These are phyloP conservation scores for Campaea margaritaria DNA, from an alignment of 2,888 invertebrate genomes.

Conservation along the genomic window DNA sequence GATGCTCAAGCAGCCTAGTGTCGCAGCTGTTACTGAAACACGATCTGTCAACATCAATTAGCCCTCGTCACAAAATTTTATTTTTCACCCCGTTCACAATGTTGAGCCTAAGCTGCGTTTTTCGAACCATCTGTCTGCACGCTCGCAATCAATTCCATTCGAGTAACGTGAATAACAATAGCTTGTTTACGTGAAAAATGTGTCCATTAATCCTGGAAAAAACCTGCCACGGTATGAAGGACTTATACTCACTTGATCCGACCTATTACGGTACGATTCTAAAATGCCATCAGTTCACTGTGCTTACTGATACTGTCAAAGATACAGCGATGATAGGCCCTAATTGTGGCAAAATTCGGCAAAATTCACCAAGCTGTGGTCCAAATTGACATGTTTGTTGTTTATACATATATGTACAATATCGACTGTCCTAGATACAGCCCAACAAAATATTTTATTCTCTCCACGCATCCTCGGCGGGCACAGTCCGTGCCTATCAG, in stretches of 20 bases:
- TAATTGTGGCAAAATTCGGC: too few relatives aligned
- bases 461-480: too few relatives aligned
- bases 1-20: too few relatives aligned
- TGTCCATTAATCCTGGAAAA: slow-evolving; percentile 53
- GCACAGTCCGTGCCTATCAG: too few relatives aligned
- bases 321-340: too few relatives aligned
- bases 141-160: slow-evolving; percentile 56
- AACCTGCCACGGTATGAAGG: slow-evolving; percentile 9
- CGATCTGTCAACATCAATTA: slow-evolving; percentile 7
- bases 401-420: too few relatives aligned
- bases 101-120: slow-evolving; percentile 35
- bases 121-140: slow-evolving; percentile 49
- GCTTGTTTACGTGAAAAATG: slow-evolving; percentile 66
- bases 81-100: slow-evolving; percentile 24
- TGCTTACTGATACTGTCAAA: too few relatives aligned
- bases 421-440: too few relatives aligned
- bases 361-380: too few relatives aligned
- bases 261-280: not conserved
- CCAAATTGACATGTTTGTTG: too few relatives aligned
- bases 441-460: too few relatives aligned
- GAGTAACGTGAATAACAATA: slow-evolving; percentile 58
- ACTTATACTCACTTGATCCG: not conserved
- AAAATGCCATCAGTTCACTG: not conserved
- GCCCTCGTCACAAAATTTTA: not conserved
- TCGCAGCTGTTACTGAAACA: not conserved